phyloP scores from a whole-genome alignment of 2,888 invertebrate genomes.

The Trachelus troglodyta region DNA sequence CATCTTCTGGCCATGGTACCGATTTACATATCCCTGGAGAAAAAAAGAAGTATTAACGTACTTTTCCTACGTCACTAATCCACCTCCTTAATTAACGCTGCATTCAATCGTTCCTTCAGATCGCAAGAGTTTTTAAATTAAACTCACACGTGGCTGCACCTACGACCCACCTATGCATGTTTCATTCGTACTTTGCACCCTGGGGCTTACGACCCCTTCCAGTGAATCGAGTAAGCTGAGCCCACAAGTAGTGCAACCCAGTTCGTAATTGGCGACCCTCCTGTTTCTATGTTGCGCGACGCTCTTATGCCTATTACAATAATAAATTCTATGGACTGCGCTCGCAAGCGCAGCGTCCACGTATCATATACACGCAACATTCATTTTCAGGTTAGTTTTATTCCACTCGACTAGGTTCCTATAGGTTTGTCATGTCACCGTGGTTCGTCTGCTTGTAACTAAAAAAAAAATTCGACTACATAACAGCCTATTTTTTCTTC shows the following conservation, averaged over 20 bases:
- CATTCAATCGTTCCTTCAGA: background rate
- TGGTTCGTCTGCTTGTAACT: background rate
- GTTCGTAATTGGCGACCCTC: slow-evolving; percentile 49
- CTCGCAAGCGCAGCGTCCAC: background rate
- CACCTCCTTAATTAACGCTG: background rate
- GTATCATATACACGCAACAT: background rate
- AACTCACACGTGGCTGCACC: background rate
- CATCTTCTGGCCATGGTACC: slow-evolving; percentile 86
- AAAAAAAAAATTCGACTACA: background rate
- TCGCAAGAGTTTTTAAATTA: background rate
- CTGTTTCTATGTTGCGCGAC: background rate
- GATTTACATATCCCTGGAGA: slow-evolving; percentile 82
- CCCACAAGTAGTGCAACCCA: slow-evolving; percentile 53
- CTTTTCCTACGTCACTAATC: slow-evolving; percentile 3
- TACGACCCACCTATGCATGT: background rate
- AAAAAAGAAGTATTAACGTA: slow-evolving; percentile 22
- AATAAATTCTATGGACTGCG: slow-evolving; percentile 11
- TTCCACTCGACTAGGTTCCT: background rate
- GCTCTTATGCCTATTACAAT: background rate
- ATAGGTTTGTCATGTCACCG: background rate
- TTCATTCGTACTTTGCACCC: background rate
- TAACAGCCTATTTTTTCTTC: no score
- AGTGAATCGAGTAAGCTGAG: slow-evolving; percentile 20
- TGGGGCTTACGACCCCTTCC: background rate
- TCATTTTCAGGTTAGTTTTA: background rate